These are phyloP conservation scores for Mirza zaza DNA, from an alignment of 2,113 vertebrate genomes.

Conservation along the genomic window DNA sequence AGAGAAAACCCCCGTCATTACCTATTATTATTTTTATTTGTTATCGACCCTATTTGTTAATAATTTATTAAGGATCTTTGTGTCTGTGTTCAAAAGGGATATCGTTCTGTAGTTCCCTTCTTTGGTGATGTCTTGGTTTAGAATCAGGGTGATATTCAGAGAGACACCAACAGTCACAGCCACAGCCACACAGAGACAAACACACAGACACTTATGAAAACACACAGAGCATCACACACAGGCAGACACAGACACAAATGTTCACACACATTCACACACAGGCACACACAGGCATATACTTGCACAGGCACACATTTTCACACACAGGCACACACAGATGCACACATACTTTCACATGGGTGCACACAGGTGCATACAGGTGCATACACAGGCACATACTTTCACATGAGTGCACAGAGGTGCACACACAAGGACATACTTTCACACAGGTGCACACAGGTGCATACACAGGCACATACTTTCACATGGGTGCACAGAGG, in stretches of 20 bases:
- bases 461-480: neutral
- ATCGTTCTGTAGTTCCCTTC: neutral
- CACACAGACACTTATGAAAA: neutral
- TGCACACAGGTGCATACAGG: neutral
- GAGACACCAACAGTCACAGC: no score
- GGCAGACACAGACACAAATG: neutral
- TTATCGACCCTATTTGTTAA: neutral
- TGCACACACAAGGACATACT: neutral
- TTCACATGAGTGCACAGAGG: no score
- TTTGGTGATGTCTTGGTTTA: neutral
- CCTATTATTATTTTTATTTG: neutral
- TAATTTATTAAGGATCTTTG: neutral
- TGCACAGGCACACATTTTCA: neutral
- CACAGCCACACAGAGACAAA: neutral
- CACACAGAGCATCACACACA: neutral
- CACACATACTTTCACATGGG: neutral
- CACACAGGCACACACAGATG: neutral
- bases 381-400: neutral
- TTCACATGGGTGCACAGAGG: no score
- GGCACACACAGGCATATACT: neutral
- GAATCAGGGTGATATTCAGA: neutral
- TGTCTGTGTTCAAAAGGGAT: neutral
- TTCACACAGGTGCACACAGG: neutral
- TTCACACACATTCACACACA: neutral
- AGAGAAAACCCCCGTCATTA: neutral